Evolutionary conservation across 2,113 vertebrate species (phyloP).

Genomic region (Pelusios castaneus): DNA sequence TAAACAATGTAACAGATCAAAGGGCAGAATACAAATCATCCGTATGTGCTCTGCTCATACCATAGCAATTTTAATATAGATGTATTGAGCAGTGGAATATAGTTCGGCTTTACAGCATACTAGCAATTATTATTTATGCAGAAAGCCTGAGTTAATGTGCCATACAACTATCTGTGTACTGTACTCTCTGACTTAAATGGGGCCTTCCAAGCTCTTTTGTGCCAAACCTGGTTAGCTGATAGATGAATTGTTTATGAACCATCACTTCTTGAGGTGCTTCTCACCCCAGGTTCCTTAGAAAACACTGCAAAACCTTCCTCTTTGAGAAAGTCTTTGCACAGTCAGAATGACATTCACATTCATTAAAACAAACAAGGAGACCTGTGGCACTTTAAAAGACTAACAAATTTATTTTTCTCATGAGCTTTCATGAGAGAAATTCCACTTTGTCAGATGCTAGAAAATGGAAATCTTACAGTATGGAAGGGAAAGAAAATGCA

Average conservation of each 20-base stretch:
- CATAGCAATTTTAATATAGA: not conserved
- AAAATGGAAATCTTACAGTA: too few relatives aligned
- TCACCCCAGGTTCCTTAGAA: not conserved
- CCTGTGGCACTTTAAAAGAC: too few relatives aligned
- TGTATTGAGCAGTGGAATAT: not conserved
- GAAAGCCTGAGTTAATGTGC: not conserved
- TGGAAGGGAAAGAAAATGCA: too few relatives aligned
- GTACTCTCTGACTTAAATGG: not conserved
- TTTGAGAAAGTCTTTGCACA: not conserved
- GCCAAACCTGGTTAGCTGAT: not conserved
- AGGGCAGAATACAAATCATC: not conserved
- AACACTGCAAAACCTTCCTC: not conserved
- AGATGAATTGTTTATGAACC: not conserved
- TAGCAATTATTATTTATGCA: not conserved
- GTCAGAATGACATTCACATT: not conserved
- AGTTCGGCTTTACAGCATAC: not conserved
- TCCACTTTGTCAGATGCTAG: too few relatives aligned
- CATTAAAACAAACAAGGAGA: not conserved
- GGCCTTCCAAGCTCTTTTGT: not conserved
- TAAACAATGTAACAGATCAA: not conserved
- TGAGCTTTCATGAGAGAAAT: too few relatives aligned
- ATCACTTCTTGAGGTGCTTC: slow-evolving; percentile 6
- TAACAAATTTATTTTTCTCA: too few relatives aligned
- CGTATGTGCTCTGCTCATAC: not conserved
- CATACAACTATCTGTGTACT: not conserved